A percentile compares a stretch with the other conserved stretches of the same genome.
These are phyloP conservation scores for Heliocidaris tuberculata DNA, from an alignment of 35 echinoderm and acorn worm genomes.

Conservation along the genomic window DNA sequence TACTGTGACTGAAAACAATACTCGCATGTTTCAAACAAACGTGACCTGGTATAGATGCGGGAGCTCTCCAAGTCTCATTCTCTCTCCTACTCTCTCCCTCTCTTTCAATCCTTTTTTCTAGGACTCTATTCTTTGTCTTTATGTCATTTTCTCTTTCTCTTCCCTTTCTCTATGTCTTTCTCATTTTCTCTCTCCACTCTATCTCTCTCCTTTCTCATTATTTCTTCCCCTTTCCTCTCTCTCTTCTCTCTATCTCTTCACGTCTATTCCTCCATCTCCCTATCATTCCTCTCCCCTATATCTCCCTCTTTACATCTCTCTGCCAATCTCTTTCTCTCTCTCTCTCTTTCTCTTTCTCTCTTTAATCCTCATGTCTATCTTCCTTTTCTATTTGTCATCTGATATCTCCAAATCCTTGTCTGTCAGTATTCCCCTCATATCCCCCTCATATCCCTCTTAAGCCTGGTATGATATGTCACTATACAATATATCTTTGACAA, in stretches of 20 bases:
- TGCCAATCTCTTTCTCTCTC: not conserved
- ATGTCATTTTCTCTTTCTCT: not conserved
- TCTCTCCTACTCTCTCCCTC: not conserved
- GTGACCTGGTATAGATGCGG: not conserved
- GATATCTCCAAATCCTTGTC: not conserved
- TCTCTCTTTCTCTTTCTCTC: not conserved
- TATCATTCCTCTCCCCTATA: not conserved
- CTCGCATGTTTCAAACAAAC: conserved; percentile 25
- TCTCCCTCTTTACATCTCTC: not conserved
- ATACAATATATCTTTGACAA: not conserved
- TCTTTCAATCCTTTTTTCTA: too few species aligned
- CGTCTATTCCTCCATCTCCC: not conserved
- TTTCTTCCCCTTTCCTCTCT: not conserved
- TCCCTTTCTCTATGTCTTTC: not conserved
- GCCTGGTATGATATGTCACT: not conserved
- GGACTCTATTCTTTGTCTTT: too few species aligned
- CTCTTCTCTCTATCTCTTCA: not conserved
- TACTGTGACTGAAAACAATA: conserved; percentile 25
- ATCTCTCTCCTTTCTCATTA: not conserved
- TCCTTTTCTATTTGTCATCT: not conserved
- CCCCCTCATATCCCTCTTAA: not conserved
- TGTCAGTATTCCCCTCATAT: not conserved
- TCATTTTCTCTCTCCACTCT: not conserved
- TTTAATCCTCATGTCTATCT: not conserved
- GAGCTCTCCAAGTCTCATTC: not conserved